A percentile compares a stretch with the other conserved stretches of the same genome.
Evolutionary conservation across 2,113 vertebrate species (phyloP).

Genomic region (Anoplopoma fimbria): DNA sequence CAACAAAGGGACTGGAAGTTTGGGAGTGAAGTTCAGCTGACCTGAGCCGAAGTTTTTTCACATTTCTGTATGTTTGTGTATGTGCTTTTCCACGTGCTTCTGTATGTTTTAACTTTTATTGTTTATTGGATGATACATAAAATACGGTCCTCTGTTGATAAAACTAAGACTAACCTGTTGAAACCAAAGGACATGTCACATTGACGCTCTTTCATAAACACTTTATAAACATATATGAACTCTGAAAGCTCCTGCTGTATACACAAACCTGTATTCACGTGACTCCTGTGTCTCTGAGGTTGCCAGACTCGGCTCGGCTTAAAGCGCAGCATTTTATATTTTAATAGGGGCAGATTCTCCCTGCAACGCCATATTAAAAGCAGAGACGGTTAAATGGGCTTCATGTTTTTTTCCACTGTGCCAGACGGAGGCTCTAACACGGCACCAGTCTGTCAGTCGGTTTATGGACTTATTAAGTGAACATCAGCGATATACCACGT

Average conservation of each 20-base stretch:
- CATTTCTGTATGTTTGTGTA: neutral
- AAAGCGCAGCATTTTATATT: slow-evolving; percentile 48
- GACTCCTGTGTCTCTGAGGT: slow-evolving; percentile 10
- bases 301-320: slow-evolving; percentile 26
- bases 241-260: slow-evolving; percentile 2
- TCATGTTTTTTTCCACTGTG: slow-evolving; percentile 49
- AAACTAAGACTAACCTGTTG: neutral
- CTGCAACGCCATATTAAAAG: slow-evolving; percentile 63
- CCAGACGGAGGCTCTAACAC: slow-evolving; percentile 55
- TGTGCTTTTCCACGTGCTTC: neutral
- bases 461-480: slow-evolving; percentile 72
- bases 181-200: slow-evolving; percentile 3
- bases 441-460: slow-evolving; percentile 58
- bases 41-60: slow-evolving; percentile 19
- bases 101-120: slow-evolving; percentile 2
- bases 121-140: neutral
- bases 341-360: slow-evolving; percentile 48
- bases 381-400: slow-evolving; percentile 61
- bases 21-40: neutral
- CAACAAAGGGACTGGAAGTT: neutral
- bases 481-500: slow-evolving; percentile 23
- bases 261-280: slow-evolving; percentile 29
- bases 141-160: neutral
- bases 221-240: slow-evolving; percentile 5
- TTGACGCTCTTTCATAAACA: slow-evolving; percentile 16